Evolutionary conservation across 2,888 invertebrate genomes (phyloP), one percentile per base, ranked within the genome.

Genomic region (Cryptops parisi): DNA sequence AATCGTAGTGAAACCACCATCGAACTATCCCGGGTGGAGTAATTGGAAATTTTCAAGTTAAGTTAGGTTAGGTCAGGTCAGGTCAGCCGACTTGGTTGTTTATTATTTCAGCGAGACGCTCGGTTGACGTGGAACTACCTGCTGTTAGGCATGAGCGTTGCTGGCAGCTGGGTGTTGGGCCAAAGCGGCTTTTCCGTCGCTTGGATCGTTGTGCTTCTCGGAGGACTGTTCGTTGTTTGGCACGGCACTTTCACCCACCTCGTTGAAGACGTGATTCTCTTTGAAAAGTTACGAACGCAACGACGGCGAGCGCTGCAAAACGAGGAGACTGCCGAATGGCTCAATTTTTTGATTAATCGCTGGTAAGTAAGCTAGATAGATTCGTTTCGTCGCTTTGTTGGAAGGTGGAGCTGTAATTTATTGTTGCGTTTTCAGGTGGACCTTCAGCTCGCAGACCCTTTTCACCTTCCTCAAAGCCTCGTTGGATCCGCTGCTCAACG

Each of bases 291-390:
- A 1, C 63, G 68, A 46, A 62, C 74, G 27, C 70, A 72, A 53
- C 65, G 74, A 39, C 67, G 71, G 55, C 64, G 72, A 24, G 74
- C 73, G 1, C 63, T 74, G 23, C 64, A 70, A 55, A 69, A 70
- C 56, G 71, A 71, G 58, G 75, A 75, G 60, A 72, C 74, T 0
- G 71, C 71, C 24, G 75, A 75, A 59, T 75, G 75, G 75, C 64
- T 75, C 43, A 75, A 73, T 61, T 67, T 74, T 53, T 62, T 75
- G 25, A 61, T 75, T 55, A 75, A 75, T 62, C 64, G 72, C 64
- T 75, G 75, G 75, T 69, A 59, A 62, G 66, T 60, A 24, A 33
- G 15, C 33, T 33, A 24, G 17, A 12, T 50, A 39, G 19, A 26
- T 40, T 50, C 22, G 23, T 25, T n/a, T n/a, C n/a, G n/a, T n/a